Percentiles rank a stretch among this genome's conserved stretches.
Evolutionary conservation across 2,113 vertebrate genomes (phyloP).

Genomic region (Maylandia zebra): DNA sequence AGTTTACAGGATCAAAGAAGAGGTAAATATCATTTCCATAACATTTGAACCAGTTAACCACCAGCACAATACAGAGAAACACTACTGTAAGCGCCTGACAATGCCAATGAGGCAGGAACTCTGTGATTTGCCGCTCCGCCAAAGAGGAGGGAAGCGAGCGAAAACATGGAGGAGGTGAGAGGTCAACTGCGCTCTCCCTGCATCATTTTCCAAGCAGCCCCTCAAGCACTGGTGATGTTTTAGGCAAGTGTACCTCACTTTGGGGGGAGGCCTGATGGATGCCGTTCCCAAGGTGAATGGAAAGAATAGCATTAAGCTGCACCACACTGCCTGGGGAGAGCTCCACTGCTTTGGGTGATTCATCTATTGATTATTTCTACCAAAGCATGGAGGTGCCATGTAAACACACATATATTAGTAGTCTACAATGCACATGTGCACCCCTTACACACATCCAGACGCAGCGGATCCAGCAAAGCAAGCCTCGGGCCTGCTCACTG

Average conservation of each 20-base stretch:
- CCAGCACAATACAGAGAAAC: slow-evolving; percentile 55
- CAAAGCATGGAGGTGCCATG: slow-evolving; percentile 55
- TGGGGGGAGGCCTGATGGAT: slow-evolving; percentile 49
- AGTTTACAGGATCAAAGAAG: slow-evolving; percentile 57
- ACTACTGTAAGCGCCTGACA: slow-evolving; percentile 58
- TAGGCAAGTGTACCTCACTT: slow-evolving; percentile 54
- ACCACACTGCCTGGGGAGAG: slow-evolving; percentile 30
- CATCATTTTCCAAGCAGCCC: slow-evolving; percentile 61
- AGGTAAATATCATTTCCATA: slow-evolving; percentile 69
- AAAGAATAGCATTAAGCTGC: slow-evolving; percentile 63
- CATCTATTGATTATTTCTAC: slow-evolving; percentile 64
- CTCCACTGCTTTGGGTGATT: slow-evolving; percentile 61
- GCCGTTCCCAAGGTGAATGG: slow-evolving; percentile 57
- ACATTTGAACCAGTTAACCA: slow-evolving; percentile 70
- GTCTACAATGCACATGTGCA: slow-evolving; percentile 26
- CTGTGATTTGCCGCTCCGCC: slow-evolving; percentile 59
- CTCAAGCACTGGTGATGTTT: slow-evolving; percentile 53
- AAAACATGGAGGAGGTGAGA: slow-evolving; percentile 49
- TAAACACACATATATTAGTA: slow-evolving; percentile 66
- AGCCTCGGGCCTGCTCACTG: slow-evolving; percentile 33
- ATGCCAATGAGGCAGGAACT: slow-evolving; percentile 56
- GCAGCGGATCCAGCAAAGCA: slow-evolving; percentile 1
- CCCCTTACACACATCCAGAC: slow-evolving; percentile 31
- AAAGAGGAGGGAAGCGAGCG: slow-evolving; percentile 55
- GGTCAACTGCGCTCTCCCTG: slow-evolving; percentile 58